Evolutionary conservation across 2,113 vertebrate genomes (phyloP).

Genomic region (Lates calcarifer): DNA sequence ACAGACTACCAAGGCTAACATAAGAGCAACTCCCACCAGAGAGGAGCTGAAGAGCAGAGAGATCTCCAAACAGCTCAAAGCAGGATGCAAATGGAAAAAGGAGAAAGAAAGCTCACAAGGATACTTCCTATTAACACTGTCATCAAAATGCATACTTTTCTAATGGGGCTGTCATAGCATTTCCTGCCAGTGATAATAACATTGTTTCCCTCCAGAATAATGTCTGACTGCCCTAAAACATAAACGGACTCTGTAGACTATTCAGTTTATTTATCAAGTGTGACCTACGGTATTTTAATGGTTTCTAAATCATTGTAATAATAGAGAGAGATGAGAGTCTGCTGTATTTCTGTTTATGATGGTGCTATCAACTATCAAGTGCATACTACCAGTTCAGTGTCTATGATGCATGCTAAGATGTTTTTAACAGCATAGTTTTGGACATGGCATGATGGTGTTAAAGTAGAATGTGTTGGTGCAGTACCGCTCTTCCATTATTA

Average conservation of each 20-base stretch:
- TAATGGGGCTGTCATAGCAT: slow-evolving; percentile 13
- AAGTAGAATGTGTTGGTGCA: neutral
- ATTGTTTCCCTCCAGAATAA: slow-evolving; percentile 29
- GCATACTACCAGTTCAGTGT: neutral
- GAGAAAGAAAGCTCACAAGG: neutral
- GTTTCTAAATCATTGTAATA: neutral
- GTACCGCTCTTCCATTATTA: neutral
- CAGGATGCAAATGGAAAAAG: slow-evolving; percentile 25
- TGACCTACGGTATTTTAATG: neutral
- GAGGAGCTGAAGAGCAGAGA: neutral
- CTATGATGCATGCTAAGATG: neutral
- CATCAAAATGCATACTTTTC: neutral
- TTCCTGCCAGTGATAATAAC: slow-evolving; percentile 7
- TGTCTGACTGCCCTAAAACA: neutral
- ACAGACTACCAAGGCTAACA: slow-evolving; percentile 19
- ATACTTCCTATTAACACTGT: slow-evolving; percentile 9
- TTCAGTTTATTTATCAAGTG: neutral
- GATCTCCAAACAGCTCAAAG: neutral
- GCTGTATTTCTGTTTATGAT: neutral
- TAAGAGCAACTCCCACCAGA: slow-evolving; percentile 7
- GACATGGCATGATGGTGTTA: neutral
- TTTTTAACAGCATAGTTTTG: neutral
- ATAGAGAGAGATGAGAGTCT: neutral
- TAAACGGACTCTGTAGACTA: neutral
- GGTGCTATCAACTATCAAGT: neutral